A percentile compares a stretch with the other conserved stretches of the same genome.
These are phyloP conservation scores for Acheta domesticus DNA, from an alignment of 2,888 invertebrate species.

Conservation along the genomic window DNA sequence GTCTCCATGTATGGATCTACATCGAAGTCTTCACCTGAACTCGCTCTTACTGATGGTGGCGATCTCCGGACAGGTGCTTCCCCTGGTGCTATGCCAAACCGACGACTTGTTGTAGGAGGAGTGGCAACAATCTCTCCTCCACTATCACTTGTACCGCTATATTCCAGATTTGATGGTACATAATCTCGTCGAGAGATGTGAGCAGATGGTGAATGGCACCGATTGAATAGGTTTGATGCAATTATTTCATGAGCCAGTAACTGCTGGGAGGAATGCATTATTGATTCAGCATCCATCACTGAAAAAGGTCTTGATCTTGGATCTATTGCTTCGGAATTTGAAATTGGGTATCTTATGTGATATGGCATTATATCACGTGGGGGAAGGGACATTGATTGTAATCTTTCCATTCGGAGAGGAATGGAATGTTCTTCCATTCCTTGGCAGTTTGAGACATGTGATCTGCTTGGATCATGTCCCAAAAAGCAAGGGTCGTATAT, in stretches of 20 bases:
- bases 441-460: not conserved
- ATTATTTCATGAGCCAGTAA: not conserved
- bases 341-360: not conserved
- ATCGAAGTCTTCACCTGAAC: slow-evolving; percentile 43
- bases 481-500: not conserved
- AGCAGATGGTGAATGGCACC: not conserved
- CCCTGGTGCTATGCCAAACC: slow-evolving; percentile 22
- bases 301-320: not conserved
- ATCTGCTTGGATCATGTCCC: not conserved
- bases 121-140: slow-evolving; percentile 34
- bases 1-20: slow-evolving; percentile 61
- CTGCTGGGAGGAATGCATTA: slow-evolving; percentile 5
- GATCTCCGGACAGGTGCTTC: slow-evolving; percentile 24
- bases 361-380: slow-evolving; percentile 2
- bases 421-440: not conserved
- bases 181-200: slow-evolving; percentile 18
- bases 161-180: slow-evolving; percentile 26
- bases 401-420: not conserved
- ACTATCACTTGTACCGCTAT: slow-evolving; percentile 35
- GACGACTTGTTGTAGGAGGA: slow-evolving; percentile 30
- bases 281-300: not conserved
- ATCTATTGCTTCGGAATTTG: not conserved
- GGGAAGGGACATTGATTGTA: not conserved
- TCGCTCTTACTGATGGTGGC: slow-evolving; percentile 27
- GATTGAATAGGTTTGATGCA: slow-evolving; percentile 1